A percentile compares a stretch with the other conserved stretches of the same genome.
Evolutionary conservation across 2,888 invertebrate species (phyloP).

Genomic region (Dorcus parallelipipedus): DNA sequence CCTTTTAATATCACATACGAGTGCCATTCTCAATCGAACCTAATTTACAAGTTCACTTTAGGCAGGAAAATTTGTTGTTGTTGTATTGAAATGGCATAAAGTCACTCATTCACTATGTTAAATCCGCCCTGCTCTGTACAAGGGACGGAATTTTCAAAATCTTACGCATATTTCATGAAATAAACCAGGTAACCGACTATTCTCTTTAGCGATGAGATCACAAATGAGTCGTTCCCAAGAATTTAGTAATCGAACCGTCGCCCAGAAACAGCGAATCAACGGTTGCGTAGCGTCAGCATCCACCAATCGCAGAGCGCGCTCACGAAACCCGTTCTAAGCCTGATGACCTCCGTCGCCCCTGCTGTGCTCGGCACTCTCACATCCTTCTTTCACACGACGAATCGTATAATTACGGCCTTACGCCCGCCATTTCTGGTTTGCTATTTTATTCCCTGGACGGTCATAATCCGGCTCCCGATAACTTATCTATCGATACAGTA

Average conservation of each 20-base stretch:
- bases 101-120: conserved; percentile 50
- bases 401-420: no score
- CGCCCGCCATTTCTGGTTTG: no score
- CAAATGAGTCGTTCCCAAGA: conserved; percentile 45
- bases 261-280: conserved; percentile 35
- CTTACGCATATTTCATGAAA: conserved; percentile 45
- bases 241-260: conserved; percentile 38
- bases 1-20: conserved; percentile 51
- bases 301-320: conserved; percentile 32
- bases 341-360: conserved; percentile 6
- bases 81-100: conserved; percentile 48
- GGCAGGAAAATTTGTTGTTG: conserved; percentile 39
- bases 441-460: no score
- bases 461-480: no score
- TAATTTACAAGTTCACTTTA: conserved; percentile 47
- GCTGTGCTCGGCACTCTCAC: no score
- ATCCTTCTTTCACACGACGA: no score
- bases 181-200: conserved; percentile 46
- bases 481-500: no score
- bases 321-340: conserved; percentile 5
- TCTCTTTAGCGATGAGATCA: conserved; percentile 51
- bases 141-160: conserved; percentile 46
- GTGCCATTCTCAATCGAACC: conserved; percentile 47
- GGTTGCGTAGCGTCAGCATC: conserved; percentile 21
- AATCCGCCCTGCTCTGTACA: conserved; percentile 45